These are phyloP conservation scores for Lucilia cuprina DNA, from an alignment of 1,140 invertebrate species.

Conservation along the genomic window DNA sequence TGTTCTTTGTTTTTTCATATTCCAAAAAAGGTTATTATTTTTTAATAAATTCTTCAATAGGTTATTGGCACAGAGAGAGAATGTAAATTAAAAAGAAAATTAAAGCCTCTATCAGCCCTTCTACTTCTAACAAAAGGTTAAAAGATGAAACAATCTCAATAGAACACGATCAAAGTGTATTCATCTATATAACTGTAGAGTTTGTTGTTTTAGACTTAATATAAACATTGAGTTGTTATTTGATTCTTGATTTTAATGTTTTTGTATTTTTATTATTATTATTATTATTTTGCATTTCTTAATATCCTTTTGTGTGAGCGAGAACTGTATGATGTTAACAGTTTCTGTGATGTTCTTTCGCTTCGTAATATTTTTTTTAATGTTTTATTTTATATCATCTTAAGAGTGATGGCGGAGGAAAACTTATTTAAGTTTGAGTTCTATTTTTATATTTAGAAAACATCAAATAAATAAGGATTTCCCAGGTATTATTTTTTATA, in stretches of 20 bases:
- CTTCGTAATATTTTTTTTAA: background rate
- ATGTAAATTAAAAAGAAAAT: background rate
- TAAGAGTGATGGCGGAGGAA: background rate
- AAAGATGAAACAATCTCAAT: background rate
- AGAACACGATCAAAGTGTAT: too few relatives aligned
- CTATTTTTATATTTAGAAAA: background rate
- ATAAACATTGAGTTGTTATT: background rate
- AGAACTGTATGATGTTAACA: too few relatives aligned
- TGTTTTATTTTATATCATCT: background rate
- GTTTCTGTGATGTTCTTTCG: background rate
- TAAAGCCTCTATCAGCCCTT: background rate
- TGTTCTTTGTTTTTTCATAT: background rate
- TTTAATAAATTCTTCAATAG: constrained; percentile 6
- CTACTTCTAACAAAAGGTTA: background rate
- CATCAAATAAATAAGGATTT: background rate
- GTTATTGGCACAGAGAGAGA: background rate
- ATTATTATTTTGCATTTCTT: too few relatives aligned
- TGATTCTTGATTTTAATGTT: background rate
- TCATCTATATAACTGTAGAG: background rate
- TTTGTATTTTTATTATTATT: too few relatives aligned
- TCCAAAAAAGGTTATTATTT: background rate
- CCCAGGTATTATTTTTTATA: background rate
- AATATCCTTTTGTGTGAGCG: background rate
- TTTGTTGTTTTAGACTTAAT: background rate
- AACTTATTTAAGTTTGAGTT: background rate